These are phyloP conservation scores for Drosophila athabasca DNA, from an alignment of 1,140 invertebrate genomes.

Conservation along the genomic window DNA sequence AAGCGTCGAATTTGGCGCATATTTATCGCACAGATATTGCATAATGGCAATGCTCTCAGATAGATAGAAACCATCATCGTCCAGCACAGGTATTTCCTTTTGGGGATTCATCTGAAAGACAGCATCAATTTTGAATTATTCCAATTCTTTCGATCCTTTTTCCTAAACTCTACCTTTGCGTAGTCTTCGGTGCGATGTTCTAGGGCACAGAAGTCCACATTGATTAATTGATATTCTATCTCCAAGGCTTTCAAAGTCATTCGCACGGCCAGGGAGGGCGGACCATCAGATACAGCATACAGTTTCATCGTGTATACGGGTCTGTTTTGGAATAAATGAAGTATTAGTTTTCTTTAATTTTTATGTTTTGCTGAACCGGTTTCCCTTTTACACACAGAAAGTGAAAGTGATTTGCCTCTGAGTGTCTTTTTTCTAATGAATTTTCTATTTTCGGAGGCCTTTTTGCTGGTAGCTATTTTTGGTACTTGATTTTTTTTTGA, in stretches of 20 bases:
- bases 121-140: slow-evolving; percentile 1
- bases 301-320: slow-evolving; percentile 86
- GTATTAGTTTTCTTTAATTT: slow-evolving; percentile 28
- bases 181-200: slow-evolving; percentile 90
- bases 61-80: slow-evolving; percentile 89
- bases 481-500: not conserved
- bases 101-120: slow-evolving; percentile 89
- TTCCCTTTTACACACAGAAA: slow-evolving; percentile 44
- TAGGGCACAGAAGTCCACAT: slow-evolving; percentile 88
- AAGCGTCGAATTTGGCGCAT: slow-evolving; percentile 86
- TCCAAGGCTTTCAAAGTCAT: slow-evolving; percentile 87
- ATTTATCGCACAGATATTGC: slow-evolving; percentile 90
- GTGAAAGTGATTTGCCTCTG: slow-evolving; percentile 50
- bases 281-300: slow-evolving; percentile 89
- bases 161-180: slow-evolving; percentile 85
- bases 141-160: not conserved
- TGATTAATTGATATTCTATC: slow-evolving; percentile 87
- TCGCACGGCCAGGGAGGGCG: slow-evolving; percentile 89
- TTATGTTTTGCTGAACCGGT: slow-evolving; percentile 53
- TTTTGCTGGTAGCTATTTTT: slow-evolving; percentile 36
- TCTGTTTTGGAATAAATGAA: slow-evolving; percentile 33
- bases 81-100: slow-evolving; percentile 90
- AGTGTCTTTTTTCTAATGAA: slow-evolving; percentile 3
- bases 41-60: slow-evolving; percentile 91
- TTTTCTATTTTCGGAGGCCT: slow-evolving; percentile 46